phyloP scores from a whole-genome alignment of 2,888 invertebrate genomes.

The Spisula subtruncata region DNA sequence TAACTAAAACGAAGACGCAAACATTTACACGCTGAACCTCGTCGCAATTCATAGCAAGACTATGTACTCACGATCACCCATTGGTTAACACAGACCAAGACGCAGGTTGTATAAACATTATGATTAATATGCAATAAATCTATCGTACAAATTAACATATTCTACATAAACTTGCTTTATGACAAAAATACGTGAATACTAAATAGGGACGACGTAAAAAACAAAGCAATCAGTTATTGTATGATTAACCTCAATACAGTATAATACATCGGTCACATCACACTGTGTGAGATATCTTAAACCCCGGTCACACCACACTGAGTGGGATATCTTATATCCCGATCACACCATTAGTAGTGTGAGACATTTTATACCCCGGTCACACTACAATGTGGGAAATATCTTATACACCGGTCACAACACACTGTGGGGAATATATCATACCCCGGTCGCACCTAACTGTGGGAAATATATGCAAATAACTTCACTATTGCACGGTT shows the following conservation, averaged over 20 bases:
- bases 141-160: neutral
- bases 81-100: neutral
- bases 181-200: slow-evolving; percentile 11
- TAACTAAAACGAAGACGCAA: too few species aligned
- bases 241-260: neutral
- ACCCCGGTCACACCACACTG: too few species aligned
- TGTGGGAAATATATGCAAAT: too few species aligned
- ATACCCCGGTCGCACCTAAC: too few species aligned
- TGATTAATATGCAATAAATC: neutral
- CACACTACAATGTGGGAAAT: too few species aligned
- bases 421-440: too few species aligned
- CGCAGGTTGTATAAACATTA: neutral
- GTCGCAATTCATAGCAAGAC: neutral
- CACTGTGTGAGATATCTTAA: too few species aligned
- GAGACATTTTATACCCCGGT: too few species aligned
- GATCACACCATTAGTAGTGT: too few species aligned
- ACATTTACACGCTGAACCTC: neutral
- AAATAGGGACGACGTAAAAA: neutral
- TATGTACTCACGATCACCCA: neutral
- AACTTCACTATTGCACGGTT: too few species aligned
- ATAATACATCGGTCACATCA: neutral
- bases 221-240: neutral
- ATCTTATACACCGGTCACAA: too few species aligned
- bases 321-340: too few species aligned
- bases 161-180: neutral